phyloP scores from a whole-genome alignment of 1,140 invertebrate species.

The Euglossa dilemma region DNA sequence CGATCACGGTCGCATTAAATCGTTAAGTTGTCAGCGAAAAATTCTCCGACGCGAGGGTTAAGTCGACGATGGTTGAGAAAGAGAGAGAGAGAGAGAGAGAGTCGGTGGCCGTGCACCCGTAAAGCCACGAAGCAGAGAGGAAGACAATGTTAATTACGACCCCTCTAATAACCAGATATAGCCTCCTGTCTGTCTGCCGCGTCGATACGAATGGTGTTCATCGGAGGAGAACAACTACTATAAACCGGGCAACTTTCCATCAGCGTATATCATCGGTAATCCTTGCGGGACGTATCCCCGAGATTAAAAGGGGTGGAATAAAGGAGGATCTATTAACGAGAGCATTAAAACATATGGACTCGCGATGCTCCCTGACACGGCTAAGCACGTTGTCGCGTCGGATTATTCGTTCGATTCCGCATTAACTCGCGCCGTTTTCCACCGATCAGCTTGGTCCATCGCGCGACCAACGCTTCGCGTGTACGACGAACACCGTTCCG shows the following conservation, averaged over 20 bases:
- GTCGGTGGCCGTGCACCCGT: no score
- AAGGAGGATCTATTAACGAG: slow-evolving; percentile 74
- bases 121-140: slow-evolving; percentile 26
- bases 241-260: slow-evolving; percentile 78
- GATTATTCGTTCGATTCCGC: slow-evolving; percentile 54
- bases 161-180: slow-evolving; percentile 76
- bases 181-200: slow-evolving; percentile 42
- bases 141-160: slow-evolving; percentile 80
- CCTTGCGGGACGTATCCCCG: slow-evolving; percentile 54
- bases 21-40: slow-evolving; percentile 73
- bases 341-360: slow-evolving; percentile 73
- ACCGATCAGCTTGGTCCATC: not conserved
- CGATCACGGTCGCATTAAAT: slow-evolving; percentile 70
- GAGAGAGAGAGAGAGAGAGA: no score
- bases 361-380: slow-evolving; percentile 48
- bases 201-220: slow-evolving; percentile 77
- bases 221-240: slow-evolving; percentile 73
- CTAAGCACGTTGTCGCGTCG: slow-evolving; percentile 42
- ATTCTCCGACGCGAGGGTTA: slow-evolving; percentile 46
- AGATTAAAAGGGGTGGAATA: slow-evolving; percentile 59
- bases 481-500: not conserved
- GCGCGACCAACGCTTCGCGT: no score
- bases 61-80: not conserved
- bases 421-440: no score
- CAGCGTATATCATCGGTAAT: slow-evolving; percentile 78